A percentile compares a stretch with the other conserved stretches of the same genome.
These are phyloP conservation scores for Phrynocephalus guinanensis DNA, from an alignment of 2,797 vertebrate species.

Conservation along the genomic window DNA sequence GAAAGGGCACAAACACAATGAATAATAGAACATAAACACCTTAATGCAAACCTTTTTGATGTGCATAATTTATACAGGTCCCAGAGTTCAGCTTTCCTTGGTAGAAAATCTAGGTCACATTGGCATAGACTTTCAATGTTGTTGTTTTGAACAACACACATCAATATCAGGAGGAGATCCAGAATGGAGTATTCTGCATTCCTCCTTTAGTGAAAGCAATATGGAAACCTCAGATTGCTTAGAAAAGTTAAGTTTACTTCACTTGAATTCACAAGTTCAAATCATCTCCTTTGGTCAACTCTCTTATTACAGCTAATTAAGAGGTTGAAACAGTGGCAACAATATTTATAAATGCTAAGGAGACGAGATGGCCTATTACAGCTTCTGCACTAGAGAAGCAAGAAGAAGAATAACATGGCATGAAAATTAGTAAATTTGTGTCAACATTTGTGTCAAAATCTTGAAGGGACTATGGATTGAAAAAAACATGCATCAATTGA, in stretches of 20 bases:
- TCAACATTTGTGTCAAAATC: conserved; percentile 28
- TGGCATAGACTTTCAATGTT: not conserved
- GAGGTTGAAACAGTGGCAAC: not conserved
- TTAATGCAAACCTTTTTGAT: not conserved
- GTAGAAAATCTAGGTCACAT: not conserved
- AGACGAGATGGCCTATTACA: conserved; percentile 24
- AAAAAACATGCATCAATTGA: not conserved
- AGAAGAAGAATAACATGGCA: conserved; percentile 43
- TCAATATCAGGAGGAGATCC: not conserved
- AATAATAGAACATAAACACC: not conserved
- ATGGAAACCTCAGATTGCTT: not conserved
- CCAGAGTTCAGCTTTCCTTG: not conserved
- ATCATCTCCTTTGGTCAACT: conserved; percentile 7
- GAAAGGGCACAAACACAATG: not conserved
- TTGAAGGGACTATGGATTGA: not conserved
- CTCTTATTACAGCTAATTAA: conserved; percentile 10
- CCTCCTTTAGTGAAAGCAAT: not conserved
- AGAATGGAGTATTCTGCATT: not conserved
- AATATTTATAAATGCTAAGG: conserved; percentile 25
- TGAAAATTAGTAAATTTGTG: conserved; percentile 60
- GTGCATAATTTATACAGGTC: not conserved
- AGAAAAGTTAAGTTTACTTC: conserved; percentile 9
- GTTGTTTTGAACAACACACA: not conserved
- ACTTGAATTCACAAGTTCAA: not conserved
- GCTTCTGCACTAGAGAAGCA: conserved; percentile 47